Percentiles rank a stretch among this genome's conserved stretches.
These are phyloP conservation scores for Alligator sinensis DNA, from an alignment of 2,113 vertebrate genomes.

Conservation along the genomic window DNA sequence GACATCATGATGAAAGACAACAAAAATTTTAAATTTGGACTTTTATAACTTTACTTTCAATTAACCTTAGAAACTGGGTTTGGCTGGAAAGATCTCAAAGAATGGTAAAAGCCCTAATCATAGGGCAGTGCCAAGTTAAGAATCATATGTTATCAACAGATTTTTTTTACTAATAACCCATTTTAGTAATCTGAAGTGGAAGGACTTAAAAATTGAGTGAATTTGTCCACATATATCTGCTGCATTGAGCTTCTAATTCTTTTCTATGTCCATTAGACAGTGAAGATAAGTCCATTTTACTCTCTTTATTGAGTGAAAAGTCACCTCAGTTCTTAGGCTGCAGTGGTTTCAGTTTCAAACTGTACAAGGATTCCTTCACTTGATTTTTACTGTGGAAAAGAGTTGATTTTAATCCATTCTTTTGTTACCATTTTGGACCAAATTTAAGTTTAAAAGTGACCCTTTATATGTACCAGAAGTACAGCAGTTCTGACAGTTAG, in stretches of 20 bases:
- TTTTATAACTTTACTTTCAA: accelerated
- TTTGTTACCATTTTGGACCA: neutral
- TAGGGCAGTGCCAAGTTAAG: accelerated
- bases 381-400: neutral
- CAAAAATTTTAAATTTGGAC: accelerated
- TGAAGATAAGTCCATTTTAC: neutral
- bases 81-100: neutral
- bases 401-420: too few species aligned
- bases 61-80: neutral
- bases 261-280: neutral
- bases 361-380: neutral
- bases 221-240: neutral
- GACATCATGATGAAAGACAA: too few species aligned
- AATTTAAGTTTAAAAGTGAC: neutral
- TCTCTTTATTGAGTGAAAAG: neutral
- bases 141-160: neutral
- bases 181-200: neutral
- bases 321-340: neutral
- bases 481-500: neutral
- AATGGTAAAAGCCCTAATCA: neutral
- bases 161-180: neutral
- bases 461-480: neutral
- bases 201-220: neutral
- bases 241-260: too few species aligned
- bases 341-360: neutral